phyloP scores from a whole-genome alignment of 2,113 vertebrate genomes.

The Promerops cafer region DNA sequence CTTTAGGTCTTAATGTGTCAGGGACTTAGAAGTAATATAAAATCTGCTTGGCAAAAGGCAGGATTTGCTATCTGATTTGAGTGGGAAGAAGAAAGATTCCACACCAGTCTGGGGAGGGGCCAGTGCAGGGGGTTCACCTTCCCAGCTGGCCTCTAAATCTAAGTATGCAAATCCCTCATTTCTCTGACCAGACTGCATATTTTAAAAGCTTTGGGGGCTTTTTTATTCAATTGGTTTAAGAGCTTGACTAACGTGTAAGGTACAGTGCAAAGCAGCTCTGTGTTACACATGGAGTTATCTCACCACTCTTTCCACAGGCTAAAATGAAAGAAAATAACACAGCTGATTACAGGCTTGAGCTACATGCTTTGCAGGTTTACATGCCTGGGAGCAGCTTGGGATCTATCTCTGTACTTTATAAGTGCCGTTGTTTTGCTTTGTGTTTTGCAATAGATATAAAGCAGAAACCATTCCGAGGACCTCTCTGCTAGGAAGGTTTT shows the following conservation, averaged over 20 bases:
- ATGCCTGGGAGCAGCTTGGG: background rate
- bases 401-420: background rate
- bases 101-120: rapidly evolving
- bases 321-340: background rate
- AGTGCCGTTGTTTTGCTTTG: background rate
- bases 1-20: background rate
- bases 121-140: background rate
- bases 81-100: background rate
- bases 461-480: background rate
- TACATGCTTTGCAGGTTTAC: background rate
- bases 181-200: background rate
- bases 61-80: background rate
- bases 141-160: background rate
- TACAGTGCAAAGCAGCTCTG: background rate
- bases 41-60: background rate
- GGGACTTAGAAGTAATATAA: background rate
- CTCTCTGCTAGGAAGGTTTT: background rate
- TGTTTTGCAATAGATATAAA: background rate
- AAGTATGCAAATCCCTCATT: background rate
- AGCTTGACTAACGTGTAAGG: background rate
- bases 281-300: background rate
- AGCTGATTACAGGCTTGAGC: background rate
- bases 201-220: background rate
- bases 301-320: background rate
- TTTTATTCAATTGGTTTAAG: background rate